A percentile compares a stretch with the other conserved stretches of the same genome.
phyloP scores from a whole-genome alignment of 2,888 invertebrate genomes.

The Lottia gigantea region DNA sequence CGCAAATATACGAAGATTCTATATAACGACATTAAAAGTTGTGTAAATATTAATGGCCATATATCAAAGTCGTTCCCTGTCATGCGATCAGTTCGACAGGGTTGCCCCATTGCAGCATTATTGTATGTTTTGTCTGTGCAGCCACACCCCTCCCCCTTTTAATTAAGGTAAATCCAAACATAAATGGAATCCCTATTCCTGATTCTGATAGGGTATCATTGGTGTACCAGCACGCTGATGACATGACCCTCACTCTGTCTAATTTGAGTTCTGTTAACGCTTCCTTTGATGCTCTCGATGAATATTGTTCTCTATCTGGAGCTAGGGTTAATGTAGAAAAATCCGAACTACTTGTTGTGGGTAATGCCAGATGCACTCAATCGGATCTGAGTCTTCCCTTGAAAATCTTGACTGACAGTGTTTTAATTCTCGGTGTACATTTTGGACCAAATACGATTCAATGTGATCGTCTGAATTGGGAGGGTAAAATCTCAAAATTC shows the following conservation, averaged over 20 bases:
- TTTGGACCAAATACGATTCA: neutral
- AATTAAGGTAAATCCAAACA: neutral
- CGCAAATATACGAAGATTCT: constrained; percentile 36
- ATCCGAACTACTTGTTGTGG: neutral
- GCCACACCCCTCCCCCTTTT: neutral
- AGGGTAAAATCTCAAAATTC: neutral
- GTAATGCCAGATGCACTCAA: neutral
- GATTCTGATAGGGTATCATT: neutral
- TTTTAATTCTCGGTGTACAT: neutral
- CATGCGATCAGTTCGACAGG: neutral
- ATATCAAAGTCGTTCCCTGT: constrained; percentile 26
- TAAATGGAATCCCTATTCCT: neutral
- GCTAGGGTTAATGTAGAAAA: neutral
- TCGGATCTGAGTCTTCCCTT: neutral
- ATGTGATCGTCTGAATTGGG: neutral
- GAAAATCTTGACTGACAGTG: neutral
- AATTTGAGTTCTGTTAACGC: neutral
- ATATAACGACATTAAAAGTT: constrained; percentile 32
- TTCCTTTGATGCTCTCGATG: neutral
- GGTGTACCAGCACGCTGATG: neutral
- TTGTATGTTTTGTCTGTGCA: constrained; percentile 2
- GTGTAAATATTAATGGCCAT: constrained; percentile 33
- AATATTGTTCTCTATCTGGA: neutral
- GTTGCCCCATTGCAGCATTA: neutral
- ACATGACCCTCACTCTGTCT: neutral